These are phyloP conservation scores for Nestor notabilis DNA, from an alignment of 2,113 vertebrate genomes.

Conservation along the genomic window DNA sequence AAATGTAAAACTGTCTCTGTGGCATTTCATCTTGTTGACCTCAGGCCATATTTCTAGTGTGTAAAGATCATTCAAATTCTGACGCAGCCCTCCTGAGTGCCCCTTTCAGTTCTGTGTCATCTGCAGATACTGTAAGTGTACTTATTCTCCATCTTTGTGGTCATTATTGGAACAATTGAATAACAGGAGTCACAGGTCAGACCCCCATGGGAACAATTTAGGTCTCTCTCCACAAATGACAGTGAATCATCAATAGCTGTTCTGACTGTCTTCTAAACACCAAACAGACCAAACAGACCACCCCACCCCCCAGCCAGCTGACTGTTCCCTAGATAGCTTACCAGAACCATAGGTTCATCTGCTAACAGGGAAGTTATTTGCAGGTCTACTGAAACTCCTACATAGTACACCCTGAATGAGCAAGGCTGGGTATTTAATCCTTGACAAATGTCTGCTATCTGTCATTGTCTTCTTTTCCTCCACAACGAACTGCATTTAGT, in stretches of 20 bases:
- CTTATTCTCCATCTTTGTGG: not conserved
- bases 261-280: not conserved
- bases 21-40: not conserved
- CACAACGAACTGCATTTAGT: not conserved
- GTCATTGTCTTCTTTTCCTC: not conserved
- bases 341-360: not conserved
- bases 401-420: fast-evolving
- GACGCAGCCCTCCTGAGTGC: not conserved
- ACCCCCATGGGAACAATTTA: not conserved
- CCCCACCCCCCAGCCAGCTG: not conserved
- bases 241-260: not conserved
- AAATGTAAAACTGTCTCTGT: not conserved
- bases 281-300: not conserved
- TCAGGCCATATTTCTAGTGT: not conserved
- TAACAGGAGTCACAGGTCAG: not conserved
- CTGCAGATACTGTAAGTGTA: not conserved
- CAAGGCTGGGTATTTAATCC: not conserved
- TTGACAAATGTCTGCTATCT: not conserved
- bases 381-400: not conserved
- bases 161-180: not conserved
- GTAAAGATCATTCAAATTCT: not conserved
- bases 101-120: not conserved
- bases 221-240: not conserved
- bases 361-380: not conserved
- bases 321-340: not conserved